A percentile compares a stretch with the other conserved stretches of the same genome.
phyloP scores from a whole-genome alignment of 2,888 invertebrate species.

The Dilophus febrilis region DNA sequence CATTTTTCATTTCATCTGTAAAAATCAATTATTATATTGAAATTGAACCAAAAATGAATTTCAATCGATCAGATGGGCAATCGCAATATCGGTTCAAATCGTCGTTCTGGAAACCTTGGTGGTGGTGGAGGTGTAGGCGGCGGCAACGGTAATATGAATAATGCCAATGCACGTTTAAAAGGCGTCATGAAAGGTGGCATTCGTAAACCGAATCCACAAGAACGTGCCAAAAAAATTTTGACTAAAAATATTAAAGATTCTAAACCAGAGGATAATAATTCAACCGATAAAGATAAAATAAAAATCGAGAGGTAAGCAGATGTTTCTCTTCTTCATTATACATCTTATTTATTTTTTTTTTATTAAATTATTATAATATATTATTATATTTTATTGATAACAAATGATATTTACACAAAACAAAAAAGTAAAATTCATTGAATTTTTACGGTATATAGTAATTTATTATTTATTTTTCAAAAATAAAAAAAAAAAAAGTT shows the following conservation, averaged over 20 bases:
- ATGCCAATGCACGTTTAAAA: constrained; percentile 12
- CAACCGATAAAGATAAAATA: constrained; percentile 26
- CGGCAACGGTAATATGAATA: constrained; percentile 8
- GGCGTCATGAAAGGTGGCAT: constrained; percentile 18
- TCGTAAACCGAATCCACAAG: constrained; percentile 33
- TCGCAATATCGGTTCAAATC: constrained; percentile 4
- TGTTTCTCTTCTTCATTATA: constrained; percentile 7
- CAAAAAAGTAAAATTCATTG: too few relatives aligned
- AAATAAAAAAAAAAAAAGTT: too few relatives aligned
- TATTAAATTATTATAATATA: too few relatives aligned
- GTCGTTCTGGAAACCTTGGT: constrained; percentile 2
- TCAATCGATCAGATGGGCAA: constrained; percentile 1
- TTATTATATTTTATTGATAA: too few relatives aligned
- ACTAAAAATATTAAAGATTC: constrained; percentile 31
- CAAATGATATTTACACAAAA: too few relatives aligned
- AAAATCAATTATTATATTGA: too few relatives aligned
- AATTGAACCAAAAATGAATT: neutral
- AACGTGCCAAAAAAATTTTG: constrained; percentile 33
- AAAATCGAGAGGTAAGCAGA: constrained; percentile 31
- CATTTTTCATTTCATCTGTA: neutral
- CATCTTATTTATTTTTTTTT: too few relatives aligned
- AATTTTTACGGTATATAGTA: too few relatives aligned
- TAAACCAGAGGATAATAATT: constrained; percentile 30
- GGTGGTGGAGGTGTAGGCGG: constrained; percentile 10
- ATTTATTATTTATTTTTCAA: too few relatives aligned